These are phyloP conservation scores for Camponotus pennsylvanicus DNA, from an alignment of 1,140 invertebrate genomes.

Conservation along the genomic window DNA sequence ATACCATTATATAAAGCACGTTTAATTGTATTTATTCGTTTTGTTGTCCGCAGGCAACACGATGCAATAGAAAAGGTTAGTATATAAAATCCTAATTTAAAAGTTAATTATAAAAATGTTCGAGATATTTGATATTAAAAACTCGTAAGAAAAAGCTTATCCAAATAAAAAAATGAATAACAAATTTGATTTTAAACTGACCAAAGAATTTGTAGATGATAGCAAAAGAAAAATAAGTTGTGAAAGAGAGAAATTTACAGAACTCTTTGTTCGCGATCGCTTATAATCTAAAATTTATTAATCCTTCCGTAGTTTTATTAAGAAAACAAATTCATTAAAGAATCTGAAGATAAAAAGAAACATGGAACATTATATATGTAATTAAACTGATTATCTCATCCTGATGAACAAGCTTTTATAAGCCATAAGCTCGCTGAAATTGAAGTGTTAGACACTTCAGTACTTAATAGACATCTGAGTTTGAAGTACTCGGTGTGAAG, in stretches of 20 bases:
- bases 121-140: conserved; percentile 33
- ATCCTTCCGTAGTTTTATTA: neutral
- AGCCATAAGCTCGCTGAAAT: conserved; percentile 27
- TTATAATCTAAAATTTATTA: conserved; percentile 20
- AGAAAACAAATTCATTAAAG: conserved; percentile 3
- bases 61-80: conserved; percentile 2
- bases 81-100: conserved; percentile 14
- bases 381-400: conserved; percentile 18
- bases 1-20: conserved; percentile 34
- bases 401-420: conserved; percentile 30
- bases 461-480: conserved; percentile 35
- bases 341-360: neutral
- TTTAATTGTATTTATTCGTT: conserved; percentile 30
- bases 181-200: conserved; percentile 14
- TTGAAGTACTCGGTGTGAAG: conserved; percentile 4
- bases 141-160: conserved; percentile 2
- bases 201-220: conserved; percentile 4
- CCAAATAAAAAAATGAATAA: neutral
- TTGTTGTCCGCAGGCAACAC: conserved; percentile 37
- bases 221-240: conserved; percentile 7
- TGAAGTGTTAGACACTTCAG: conserved; percentile 45
- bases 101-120: conserved; percentile 49
- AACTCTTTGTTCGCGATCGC: neutral
- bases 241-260: neutral
- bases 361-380: conserved; percentile 5